These are phyloP conservation scores for Myotis davidii DNA, from an alignment of 2,113 vertebrate species.

Conservation along the genomic window DNA sequence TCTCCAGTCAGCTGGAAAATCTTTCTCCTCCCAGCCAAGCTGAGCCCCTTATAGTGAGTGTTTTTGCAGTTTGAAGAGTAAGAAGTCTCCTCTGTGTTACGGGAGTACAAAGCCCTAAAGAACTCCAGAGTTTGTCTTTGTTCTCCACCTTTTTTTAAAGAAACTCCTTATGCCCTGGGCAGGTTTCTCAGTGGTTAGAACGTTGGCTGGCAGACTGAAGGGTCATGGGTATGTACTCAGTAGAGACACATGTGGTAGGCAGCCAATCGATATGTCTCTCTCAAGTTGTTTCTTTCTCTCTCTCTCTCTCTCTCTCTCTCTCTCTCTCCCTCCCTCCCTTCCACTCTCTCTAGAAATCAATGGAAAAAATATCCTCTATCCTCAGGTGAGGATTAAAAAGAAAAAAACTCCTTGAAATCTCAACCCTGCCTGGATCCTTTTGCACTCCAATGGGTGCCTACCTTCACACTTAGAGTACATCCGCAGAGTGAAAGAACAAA, in stretches of 20 bases:
- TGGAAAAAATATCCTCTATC: too few relatives aligned
- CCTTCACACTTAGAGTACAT: not conserved
- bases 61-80: not conserved
- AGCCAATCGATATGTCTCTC: too few relatives aligned
- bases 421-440: not conserved
- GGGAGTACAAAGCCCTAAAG: not conserved
- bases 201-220: too few relatives aligned
- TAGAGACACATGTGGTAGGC: too few relatives aligned
- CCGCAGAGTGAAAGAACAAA: conserved; percentile 31
- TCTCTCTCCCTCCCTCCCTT: too few relatives aligned
- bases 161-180: not conserved
- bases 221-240: too few relatives aligned
- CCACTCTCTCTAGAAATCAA: too few relatives aligned
- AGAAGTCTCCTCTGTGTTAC: not conserved
- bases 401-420: conserved; percentile 17
- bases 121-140: not conserved
- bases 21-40: not conserved
- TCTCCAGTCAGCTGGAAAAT: not conserved
- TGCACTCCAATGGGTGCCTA: not conserved
- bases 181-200: too few relatives aligned
- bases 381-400: too few relatives aligned
- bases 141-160: conserved; percentile 39
- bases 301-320: too few relatives aligned
- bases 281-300: too few relatives aligned
- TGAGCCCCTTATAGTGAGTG: not conserved